phyloP scores from a whole-genome alignment of 2,888 invertebrate species.

The Xylocampa areola region DNA sequence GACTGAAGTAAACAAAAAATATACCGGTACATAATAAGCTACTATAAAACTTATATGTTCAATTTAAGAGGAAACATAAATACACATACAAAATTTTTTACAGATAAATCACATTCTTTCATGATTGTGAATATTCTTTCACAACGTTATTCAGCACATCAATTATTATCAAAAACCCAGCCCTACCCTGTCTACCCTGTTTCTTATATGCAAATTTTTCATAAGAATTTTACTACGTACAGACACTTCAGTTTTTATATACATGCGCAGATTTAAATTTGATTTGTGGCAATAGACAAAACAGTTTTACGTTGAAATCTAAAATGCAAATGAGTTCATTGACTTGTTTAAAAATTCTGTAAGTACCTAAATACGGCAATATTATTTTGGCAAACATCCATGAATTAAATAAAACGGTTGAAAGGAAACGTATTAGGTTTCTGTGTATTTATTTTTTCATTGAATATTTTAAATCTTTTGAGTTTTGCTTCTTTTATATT shows the following conservation, averaged over 20 bases:
- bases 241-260: constrained; percentile 17
- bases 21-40: too few relatives aligned
- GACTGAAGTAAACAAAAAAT: too few relatives aligned
- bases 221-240: constrained; percentile 2
- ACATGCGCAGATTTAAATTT: constrained; percentile 39
- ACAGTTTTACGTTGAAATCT: constrained; percentile 25
- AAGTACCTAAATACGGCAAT: constrained; percentile 5
- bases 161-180: too few relatives aligned
- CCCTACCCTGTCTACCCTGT: too few relatives aligned
- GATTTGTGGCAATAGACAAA: constrained; percentile 41
- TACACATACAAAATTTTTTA: too few relatives aligned
- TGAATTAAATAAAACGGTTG: constrained; percentile 18
- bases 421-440: constrained; percentile 24
- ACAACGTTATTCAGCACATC: too few relatives aligned
- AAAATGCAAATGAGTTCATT: constrained; percentile 53
- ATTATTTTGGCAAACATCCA: constrained; percentile 23
- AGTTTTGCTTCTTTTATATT: constrained; percentile 10
- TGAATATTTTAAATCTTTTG: constrained; percentile 35
- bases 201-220: not conserved
- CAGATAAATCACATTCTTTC: too few relatives aligned
- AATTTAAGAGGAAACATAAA: too few relatives aligned
- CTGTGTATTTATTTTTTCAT: constrained; percentile 2
- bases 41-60: too few relatives aligned
- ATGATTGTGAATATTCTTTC: too few relatives aligned
- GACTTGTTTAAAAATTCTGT: constrained; percentile 25